A percentile compares a stretch with the other conserved stretches of the same genome.
Evolutionary conservation across 2,888 invertebrate genomes (phyloP).

Genomic region (Drosophila algonquin): DNA sequence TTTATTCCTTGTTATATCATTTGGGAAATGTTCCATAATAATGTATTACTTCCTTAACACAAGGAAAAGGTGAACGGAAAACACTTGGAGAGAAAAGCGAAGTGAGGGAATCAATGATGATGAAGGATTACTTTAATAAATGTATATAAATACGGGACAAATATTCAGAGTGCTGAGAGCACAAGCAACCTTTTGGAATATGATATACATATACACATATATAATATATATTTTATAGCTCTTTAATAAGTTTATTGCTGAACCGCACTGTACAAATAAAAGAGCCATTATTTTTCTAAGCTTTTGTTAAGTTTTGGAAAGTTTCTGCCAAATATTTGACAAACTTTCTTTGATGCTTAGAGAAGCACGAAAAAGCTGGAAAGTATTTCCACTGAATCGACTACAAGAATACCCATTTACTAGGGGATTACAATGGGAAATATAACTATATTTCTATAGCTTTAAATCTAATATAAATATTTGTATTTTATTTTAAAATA

Average conservation of each 20-base stretch:
- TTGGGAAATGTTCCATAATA: constrained; percentile 38
- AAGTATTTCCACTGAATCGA: not conserved
- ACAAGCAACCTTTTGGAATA: no score
- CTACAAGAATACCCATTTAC: not conserved
- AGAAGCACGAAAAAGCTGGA: not conserved
- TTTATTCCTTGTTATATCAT: constrained; percentile 67
- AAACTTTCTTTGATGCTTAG: constrained; percentile 22
- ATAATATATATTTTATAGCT: no score
- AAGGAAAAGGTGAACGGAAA: constrained; percentile 26
- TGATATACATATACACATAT: no score
- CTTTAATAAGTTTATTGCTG: no score
- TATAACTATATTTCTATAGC: no score
- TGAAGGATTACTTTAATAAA: constrained; percentile 14
- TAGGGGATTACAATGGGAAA: no score
- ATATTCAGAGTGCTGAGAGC: not conserved
- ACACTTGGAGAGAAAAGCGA: not conserved
- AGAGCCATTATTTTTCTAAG: no score
- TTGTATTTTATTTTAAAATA: no score
- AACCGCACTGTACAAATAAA: no score
- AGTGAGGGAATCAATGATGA: constrained; percentile 4
- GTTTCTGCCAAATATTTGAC: constrained; percentile 20
- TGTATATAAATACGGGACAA: not conserved
- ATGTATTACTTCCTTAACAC: constrained; percentile 7
- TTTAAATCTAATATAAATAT: no score
- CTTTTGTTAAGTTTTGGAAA: not conserved